Evolutionary conservation across 2,888 invertebrate genomes (phyloP), one percentile per base, ranked within the genome.

Genomic region (Ophion slaviceki): DNA sequence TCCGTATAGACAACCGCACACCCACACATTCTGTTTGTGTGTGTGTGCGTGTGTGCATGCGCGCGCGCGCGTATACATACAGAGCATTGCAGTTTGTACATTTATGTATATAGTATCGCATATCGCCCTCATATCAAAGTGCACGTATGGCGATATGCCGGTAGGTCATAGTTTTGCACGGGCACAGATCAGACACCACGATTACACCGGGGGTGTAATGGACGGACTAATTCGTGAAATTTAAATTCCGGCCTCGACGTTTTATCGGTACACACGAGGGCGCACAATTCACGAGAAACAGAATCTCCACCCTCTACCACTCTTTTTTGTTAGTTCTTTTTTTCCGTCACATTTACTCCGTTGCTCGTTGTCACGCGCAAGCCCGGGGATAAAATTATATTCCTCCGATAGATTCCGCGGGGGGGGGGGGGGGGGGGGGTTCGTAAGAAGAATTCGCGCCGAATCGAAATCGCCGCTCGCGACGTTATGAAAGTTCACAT

Each of bases 181-280:
- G 81, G 82, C 66, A 66, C 67, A 86, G 92, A 92, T 92, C 90
- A 91, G 88, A 90, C 89, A 88, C 83, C 80, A 87, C 89, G 93
- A 92, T 92, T 91, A 89, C 89, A 89, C 89, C 91, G 88, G 89
- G 92, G 91, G 91, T 93, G 93, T 93, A 93, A 93, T 93, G 92
- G 93, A 92, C 92, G 90, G 91, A 93, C 93, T 93, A 93, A 93
- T 93, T 93, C 93, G 93, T 90, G 92, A 93, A 92, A 93, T 93
- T 93, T 92, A 93, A 93, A 93, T 93, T 93, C 93, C 93, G 91
- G 90, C 91, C 91, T 90, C 90, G 90, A 90, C 88, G 89, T 91
- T 90, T 90, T 74, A 66, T 72, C 83, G 77, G 76, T 66, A 76
- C 62, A 64, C 7, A 47, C 57, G 47, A 28, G 64, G 11, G 70